A percentile compares a stretch with the other conserved stretches of the same genome.
phyloP scores from a whole-genome alignment of 2,888 invertebrate genomes.

The Acrobasis suavella region DNA sequence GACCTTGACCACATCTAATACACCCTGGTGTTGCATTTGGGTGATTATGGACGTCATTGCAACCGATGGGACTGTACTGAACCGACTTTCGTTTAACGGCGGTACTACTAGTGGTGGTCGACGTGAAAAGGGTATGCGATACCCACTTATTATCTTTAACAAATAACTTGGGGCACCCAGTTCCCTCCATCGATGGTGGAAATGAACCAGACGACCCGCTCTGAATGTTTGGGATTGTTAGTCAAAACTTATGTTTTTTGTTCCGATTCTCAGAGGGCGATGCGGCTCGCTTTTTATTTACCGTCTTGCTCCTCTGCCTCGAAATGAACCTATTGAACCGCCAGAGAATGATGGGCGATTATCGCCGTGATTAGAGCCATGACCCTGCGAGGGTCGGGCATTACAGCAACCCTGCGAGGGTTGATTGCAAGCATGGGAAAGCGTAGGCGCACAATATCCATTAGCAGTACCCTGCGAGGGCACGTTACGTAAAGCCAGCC shows the following conservation, averaged over 20 bases:
- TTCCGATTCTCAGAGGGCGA: constrained; percentile 1
- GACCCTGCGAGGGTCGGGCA: background rate
- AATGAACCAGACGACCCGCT: background rate
- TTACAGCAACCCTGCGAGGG: background rate
- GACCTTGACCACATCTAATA: background rate
- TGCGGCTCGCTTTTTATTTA: background rate
- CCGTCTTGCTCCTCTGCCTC: background rate
- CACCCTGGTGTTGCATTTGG: too few relatives aligned
- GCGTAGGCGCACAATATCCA: too few relatives aligned
- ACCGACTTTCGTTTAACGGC: background rate
- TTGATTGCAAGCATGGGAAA: background rate
- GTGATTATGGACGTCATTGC: too few relatives aligned
- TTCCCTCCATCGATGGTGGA: background rate
- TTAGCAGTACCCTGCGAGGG: background rate
- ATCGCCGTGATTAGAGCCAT: background rate
- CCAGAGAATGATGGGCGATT: background rate
- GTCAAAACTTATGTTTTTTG: constrained; percentile 14
- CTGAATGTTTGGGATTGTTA: constrained; percentile 16
- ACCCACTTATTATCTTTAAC: background rate
- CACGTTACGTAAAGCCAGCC: too few relatives aligned
- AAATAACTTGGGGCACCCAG: background rate
- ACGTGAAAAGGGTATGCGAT: background rate
- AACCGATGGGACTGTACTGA: background rate
- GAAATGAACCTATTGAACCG: background rate
- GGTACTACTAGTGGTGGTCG: too few relatives aligned